Percentiles rank a stretch among this genome's conserved stretches.
phyloP scores from a whole-genome alignment of 2,797 vertebrate genomes.

The Falco novaeseelandiae region DNA sequence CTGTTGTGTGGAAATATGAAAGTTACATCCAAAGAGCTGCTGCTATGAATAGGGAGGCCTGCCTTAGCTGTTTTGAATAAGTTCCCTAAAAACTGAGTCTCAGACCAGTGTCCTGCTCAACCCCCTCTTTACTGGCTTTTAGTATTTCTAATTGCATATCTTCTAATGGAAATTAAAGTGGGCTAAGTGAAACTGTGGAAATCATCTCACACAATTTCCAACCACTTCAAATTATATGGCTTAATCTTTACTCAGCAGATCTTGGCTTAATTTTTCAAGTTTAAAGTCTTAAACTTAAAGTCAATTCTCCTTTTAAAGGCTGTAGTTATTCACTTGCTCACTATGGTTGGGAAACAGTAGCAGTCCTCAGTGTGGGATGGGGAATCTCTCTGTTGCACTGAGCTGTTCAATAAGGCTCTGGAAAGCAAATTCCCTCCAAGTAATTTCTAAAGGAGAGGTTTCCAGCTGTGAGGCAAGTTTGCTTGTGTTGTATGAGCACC shows the following conservation, averaged over 20 bases:
- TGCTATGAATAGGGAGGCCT: not conserved
- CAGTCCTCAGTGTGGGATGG: not conserved
- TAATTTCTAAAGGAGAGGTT: not conserved
- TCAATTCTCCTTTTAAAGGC: not conserved
- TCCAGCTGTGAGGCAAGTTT: constrained; percentile 7
- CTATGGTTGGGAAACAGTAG: not conserved
- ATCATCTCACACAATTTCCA: not conserved
- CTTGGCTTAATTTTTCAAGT: not conserved
- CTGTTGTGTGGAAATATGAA: not conserved
- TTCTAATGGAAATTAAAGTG: not conserved
- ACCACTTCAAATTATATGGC: not conserved
- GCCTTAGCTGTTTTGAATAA: not conserved
- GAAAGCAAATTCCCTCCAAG: not conserved
- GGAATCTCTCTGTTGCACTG: not conserved
- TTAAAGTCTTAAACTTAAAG: not conserved
- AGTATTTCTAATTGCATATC: not conserved
- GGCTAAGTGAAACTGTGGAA: not conserved
- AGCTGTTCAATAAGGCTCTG: not conserved
- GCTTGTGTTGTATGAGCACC: not conserved
- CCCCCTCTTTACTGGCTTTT: not conserved
- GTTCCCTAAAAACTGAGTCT: not conserved
- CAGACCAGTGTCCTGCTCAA: not conserved
- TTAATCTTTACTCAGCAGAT: constrained; percentile 10
- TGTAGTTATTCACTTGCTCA: not conserved
- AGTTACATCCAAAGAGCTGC: not conserved